A percentile compares a stretch with the other conserved stretches of the same genome.
phyloP scores from a whole-genome alignment of 2,113 vertebrate species.

The Falcunculus frontatus region DNA sequence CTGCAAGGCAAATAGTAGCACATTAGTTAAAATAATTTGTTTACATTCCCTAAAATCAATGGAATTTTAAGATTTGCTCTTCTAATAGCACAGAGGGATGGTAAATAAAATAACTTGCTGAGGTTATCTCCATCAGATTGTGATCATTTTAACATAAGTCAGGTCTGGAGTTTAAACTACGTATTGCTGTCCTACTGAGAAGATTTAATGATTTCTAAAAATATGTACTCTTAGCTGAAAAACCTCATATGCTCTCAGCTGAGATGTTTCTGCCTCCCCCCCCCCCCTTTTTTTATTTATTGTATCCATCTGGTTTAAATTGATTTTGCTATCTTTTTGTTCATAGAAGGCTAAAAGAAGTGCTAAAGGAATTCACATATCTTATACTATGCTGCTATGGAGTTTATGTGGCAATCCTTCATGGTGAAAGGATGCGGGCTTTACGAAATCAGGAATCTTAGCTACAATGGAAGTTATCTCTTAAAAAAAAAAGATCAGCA shows the following conservation, averaged over 20 bases:
- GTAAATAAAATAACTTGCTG: slow-evolving; percentile 7
- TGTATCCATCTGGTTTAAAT: slow-evolving; percentile 1
- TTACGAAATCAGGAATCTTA: slow-evolving; percentile 27
- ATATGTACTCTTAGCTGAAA: background rate
- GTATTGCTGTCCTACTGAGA: background rate
- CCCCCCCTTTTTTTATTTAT: background rate
- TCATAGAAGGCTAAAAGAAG: background rate
- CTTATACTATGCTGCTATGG: background rate
- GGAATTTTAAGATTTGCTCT: slow-evolving; percentile 1
- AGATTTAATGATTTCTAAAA: background rate
- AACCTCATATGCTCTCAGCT: background rate
- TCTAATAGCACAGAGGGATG: background rate
- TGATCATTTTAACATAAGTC: background rate
- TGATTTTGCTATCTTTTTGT: slow-evolving; percentile 43
- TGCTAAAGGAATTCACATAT: background rate
- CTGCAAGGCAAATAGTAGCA: background rate
- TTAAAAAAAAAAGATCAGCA: slow-evolving; percentile 6
- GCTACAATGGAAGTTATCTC: background rate
- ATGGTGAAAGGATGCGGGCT: slow-evolving; percentile 27
- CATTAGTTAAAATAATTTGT: slow-evolving; percentile 37
- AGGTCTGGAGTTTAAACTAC: background rate
- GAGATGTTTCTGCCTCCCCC: background rate
- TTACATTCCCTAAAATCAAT: slow-evolving; percentile 37
- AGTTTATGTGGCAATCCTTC: slow-evolving; percentile 37
- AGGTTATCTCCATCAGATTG: background rate